Conservation (phyloP, 2,113 vertebrate genomes). For the Trichomycterus rosablanca region DNA sequence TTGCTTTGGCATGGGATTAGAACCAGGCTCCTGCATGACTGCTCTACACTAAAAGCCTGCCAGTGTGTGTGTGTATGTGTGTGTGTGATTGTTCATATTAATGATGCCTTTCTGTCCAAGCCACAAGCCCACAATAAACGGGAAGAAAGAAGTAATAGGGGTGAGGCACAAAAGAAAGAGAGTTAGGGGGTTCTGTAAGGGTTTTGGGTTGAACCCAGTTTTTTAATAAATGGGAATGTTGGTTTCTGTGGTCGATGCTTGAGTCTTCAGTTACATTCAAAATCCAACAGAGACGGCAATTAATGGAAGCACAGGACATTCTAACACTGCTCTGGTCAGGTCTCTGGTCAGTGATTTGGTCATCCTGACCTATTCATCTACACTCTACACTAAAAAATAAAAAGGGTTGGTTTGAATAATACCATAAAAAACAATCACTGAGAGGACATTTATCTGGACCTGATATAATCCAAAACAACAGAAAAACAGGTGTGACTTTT, state of each 20-base stretch:
- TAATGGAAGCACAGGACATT: background rate
- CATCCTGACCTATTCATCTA: background rate
- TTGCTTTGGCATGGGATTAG: conserved; percentile 21
- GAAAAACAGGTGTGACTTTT: too few relatives aligned
- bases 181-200: background rate
- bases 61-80: conserved; percentile 2
- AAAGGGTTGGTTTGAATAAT: too few relatives aligned
- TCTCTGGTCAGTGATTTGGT: background rate
- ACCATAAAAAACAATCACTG: too few relatives aligned
- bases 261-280: conserved; percentile 22
- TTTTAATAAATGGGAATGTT: conserved; percentile 2
- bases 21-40: conserved; percentile 7
- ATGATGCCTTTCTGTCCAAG: conserved; percentile 20
- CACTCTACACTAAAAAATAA: too few relatives aligned
- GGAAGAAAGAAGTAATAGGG: conserved; percentile 3
- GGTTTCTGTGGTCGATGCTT: conserved; percentile 20
- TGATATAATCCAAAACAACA: too few relatives aligned
- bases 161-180: background rate
- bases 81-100: conserved; percentile 15
- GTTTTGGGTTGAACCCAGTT: conserved; percentile 2
- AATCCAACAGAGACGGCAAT: background rate
- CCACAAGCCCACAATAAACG: conserved; percentile 26
- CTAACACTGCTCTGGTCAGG: conserved; percentile 4
- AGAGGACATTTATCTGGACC: too few relatives aligned
- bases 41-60: background rate